A percentile compares a stretch with the other conserved stretches of the same genome.
Evolutionary conservation across 1,140 invertebrate genomes (phyloP).

Genomic region (Eupeodes corollae): DNA sequence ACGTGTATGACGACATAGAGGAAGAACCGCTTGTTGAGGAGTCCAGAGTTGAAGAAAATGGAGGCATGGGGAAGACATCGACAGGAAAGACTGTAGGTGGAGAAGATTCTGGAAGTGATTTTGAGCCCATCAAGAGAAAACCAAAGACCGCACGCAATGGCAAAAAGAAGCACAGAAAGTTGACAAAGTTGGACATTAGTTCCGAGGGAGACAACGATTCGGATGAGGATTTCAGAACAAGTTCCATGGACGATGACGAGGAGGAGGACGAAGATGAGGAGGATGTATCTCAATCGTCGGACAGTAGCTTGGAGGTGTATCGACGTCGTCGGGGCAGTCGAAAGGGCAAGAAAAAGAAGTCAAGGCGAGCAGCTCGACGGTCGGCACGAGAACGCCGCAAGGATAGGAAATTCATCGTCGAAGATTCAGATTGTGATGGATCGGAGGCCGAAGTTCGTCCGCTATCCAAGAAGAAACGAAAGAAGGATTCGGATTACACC

Average conservation of each 20-base stretch:
- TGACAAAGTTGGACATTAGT: conserved; percentile 70
- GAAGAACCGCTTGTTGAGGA: conserved; percentile 38
- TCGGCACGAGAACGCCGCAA: conserved; percentile 27
- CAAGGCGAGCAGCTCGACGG: conserved; percentile 22
- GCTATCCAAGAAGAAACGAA: conserved; percentile 29
- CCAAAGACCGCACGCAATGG: conserved; percentile 33
- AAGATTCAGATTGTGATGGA: conserved; percentile 26
- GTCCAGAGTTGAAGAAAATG: conserved; percentile 16
- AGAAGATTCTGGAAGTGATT: conserved; percentile 3
- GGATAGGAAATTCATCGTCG: conserved; percentile 30
- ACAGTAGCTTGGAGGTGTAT: conserved; percentile 30
- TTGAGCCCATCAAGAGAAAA: conserved; percentile 39
- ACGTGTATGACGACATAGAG: conserved; percentile 69
- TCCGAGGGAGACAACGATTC: conserved; percentile 63
- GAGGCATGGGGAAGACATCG: conserved; percentile 9
- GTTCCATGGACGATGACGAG: conserved; percentile 26
- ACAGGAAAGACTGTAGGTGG: conserved; percentile 13
- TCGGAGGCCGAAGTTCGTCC: conserved; percentile 18
- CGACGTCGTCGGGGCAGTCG: conserved; percentile 10
- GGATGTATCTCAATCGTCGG: conserved; percentile 22
- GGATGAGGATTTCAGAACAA: conserved; percentile 75
- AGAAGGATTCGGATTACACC: conserved; percentile 33
- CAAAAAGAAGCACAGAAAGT: conserved; percentile 57
- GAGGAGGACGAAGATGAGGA: conserved; percentile 23
- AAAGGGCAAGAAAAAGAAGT: conserved; percentile 18